Base-by-base conservation (phyloP, 2,888 invertebrate genomes). In the Drosophila anomelani region DNA sequence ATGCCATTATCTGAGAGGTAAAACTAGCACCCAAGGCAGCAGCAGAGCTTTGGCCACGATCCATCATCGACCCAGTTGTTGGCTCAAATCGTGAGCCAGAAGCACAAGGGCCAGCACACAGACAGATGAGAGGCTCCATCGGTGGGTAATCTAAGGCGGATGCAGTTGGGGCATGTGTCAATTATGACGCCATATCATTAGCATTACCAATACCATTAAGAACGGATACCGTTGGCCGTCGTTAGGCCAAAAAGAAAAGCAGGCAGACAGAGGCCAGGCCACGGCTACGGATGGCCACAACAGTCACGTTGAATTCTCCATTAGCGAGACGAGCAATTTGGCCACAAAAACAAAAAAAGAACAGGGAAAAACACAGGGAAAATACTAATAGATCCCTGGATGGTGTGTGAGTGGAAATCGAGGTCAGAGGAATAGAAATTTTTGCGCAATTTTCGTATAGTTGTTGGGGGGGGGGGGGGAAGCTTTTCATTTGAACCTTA, bases 81-180 rank as follows among this genome's bases (percentile, higher is more conserved):
- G 5, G n/a, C 3, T 17, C 41, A 54, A 57, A 43, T 73, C 71
- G 72, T 73, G 72, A 71, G 71, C 64, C 43, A 43, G 32, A 43
- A 38, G 26, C 47, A 47, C 36, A 36, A 26, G 56, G 17, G 20
- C 15, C 6, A 38, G 9, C 5, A 32, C 8, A 7, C 38, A 15
- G 6, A 9, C 10, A 26, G 23, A 23, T 4, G 29, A 29, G 41
- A 49, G 20, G 23, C 49, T 36, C 23, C 32, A 38, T 17, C 38
- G 34, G 77, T 63, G 38, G 34, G 77, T 68, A 68, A 83, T 85
- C 81, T 74, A 63, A 77, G 77, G 75, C 84, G 85, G 85, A 85
- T 84, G 85, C 85, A 84, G 75, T 76, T 76, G 79, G 75, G 76
- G 81, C 84, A 85, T 82, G 81, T 86, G 85, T 82, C 87, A 82